phyloP scores from a whole-genome alignment of 2,888 invertebrate species.

The Sarcophaga carnaria region DNA sequence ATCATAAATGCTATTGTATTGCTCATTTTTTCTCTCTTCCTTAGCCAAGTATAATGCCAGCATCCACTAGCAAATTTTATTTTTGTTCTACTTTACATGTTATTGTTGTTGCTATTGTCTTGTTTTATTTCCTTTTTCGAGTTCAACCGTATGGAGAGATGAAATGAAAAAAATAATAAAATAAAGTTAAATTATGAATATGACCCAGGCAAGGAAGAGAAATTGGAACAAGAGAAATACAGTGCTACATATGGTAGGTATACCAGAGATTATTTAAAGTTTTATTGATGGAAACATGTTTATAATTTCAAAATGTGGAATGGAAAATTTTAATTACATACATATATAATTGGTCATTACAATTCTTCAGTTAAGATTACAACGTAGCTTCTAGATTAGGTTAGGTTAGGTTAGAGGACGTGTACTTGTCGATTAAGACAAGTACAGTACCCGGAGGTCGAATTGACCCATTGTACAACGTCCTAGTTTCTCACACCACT shows the following conservation, averaged over 20 bases:
- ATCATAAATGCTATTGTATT: neutral
- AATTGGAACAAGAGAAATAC: neutral
- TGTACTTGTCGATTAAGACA: too few species aligned
- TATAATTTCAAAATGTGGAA: too few species aligned
- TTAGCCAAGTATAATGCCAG: neutral
- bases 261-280: too few species aligned
- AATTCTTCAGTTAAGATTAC: too few species aligned
- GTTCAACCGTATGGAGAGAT: neutral
- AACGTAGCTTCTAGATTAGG: too few species aligned
- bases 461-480: too few species aligned
- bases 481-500: too few species aligned
- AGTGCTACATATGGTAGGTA: neutral
- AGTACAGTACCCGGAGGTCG: too few species aligned
- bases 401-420: too few species aligned
- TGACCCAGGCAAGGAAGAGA: neutral
- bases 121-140: neutral
- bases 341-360: too few species aligned
- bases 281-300: too few species aligned
- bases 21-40: neutral
- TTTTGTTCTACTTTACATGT: neutral
- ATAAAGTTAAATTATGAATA: neutral
- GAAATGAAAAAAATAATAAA: neutral
- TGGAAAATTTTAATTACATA: too few species aligned
- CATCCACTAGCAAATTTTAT: neutral
- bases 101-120: neutral